These are phyloP conservation scores for Calidris pygmaea DNA, from an alignment of 2,113 vertebrate species.

Conservation along the genomic window DNA sequence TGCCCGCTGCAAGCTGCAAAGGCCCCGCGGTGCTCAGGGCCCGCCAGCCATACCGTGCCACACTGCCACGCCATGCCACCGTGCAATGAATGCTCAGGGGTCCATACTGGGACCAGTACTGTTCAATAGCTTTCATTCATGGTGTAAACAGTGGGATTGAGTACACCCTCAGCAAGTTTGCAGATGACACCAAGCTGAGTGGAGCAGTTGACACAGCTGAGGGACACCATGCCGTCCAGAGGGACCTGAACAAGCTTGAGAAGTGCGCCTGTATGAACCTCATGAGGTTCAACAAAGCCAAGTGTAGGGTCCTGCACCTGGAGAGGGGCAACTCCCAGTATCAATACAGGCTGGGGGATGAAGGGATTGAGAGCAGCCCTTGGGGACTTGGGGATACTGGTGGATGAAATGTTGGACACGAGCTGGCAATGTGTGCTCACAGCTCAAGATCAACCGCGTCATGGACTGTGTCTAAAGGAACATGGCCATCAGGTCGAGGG, in stretches of 20 bases:
- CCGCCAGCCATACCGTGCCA: accelerated
- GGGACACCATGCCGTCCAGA: not conserved
- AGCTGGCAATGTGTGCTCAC: not conserved
- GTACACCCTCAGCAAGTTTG: not conserved
- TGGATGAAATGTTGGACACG: not conserved
- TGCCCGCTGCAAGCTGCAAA: not conserved
- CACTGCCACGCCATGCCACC: accelerated
- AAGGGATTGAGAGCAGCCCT: not conserved
- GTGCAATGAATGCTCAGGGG: not conserved
- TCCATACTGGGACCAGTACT: not conserved
- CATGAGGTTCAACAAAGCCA: not conserved
- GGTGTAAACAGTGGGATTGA: not conserved
- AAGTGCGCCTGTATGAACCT: not conserved
- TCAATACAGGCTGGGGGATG: not conserved
- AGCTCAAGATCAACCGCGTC: not conserved
- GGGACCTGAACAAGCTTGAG: not conserved
- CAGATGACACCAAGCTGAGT: not conserved
- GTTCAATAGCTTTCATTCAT: not conserved
- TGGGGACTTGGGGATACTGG: not conserved
- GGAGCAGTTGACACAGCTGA: not conserved
- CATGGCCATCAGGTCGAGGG: not conserved
- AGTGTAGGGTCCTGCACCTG: not conserved
- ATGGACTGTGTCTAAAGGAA: not conserved
- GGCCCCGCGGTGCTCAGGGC: accelerated
- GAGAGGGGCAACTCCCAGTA: not conserved